phyloP scores from a whole-genome alignment of 2,888 invertebrate species.

The Phortica magna region DNA sequence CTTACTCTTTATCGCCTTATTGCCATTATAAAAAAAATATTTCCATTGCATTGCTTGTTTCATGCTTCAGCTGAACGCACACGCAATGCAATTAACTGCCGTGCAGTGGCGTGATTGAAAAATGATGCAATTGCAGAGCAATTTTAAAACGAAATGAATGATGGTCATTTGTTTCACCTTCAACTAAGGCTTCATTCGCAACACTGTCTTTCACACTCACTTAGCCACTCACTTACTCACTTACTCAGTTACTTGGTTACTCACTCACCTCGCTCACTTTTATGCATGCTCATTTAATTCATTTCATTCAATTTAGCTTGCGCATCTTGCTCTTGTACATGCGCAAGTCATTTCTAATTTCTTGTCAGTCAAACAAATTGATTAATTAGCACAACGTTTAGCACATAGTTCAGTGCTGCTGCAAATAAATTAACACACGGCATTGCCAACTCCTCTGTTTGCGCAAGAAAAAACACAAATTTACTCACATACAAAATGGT shows the following conservation, averaged over 20 bases:
- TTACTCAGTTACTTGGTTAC: no score
- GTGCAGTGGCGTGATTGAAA: conserved; percentile 17
- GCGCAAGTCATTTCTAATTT: conserved; percentile 6
- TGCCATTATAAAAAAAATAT: neutral
- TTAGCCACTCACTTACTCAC: neutral
- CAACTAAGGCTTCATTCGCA: no score
- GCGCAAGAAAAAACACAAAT: neutral
- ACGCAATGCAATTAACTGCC: conserved; percentile 58
- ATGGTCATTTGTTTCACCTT: neutral
- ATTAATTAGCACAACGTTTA: conserved; percentile 22
- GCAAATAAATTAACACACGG: neutral
- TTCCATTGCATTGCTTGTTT: neutral
- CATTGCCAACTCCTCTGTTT: neutral
- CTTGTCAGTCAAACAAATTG: conserved; percentile 14
- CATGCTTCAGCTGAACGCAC: conserved; percentile 1
- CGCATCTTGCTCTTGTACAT: neutral
- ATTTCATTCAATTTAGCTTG: conserved; percentile 14
- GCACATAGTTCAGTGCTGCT: neutral
- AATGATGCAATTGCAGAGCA: neutral
- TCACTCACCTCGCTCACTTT: neutral
- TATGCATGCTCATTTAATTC: conserved; percentile 3
- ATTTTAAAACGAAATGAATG: neutral
- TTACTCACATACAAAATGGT: no score
- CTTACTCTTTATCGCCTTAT: neutral
- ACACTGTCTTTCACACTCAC: no score